Evolutionary conservation across 2,888 invertebrate species (phyloP).

Genomic region (Tipula unca): DNA sequence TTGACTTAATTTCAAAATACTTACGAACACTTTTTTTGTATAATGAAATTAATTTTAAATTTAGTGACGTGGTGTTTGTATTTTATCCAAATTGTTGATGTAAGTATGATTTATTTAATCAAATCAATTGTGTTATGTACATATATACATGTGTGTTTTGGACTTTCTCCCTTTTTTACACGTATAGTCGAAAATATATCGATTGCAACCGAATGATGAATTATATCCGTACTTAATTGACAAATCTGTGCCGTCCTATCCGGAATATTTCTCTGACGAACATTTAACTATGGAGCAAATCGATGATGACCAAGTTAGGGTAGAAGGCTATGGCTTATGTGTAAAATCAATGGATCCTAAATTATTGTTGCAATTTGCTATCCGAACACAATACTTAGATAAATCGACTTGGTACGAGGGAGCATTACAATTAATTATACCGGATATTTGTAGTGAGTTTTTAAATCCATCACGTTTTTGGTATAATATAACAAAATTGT

Average conservation of each 20-base stretch:
- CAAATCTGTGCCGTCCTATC: background rate
- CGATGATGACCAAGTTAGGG: background rate
- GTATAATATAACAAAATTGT: background rate
- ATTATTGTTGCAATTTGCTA: background rate
- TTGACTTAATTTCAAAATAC: no score
- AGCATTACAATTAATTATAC: background rate
- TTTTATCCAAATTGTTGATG: background rate
- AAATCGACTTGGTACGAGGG: background rate
- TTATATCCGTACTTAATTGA: background rate
- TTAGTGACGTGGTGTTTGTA: background rate
- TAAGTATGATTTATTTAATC: background rate
- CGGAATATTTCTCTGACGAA: background rate
- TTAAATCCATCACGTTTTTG: background rate
- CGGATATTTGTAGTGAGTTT: background rate
- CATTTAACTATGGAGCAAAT: background rate
- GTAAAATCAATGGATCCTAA: background rate
- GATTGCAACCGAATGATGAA: background rate
- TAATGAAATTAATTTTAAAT: background rate
- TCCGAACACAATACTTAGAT: background rate
- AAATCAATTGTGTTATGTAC: no score
- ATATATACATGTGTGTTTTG: background rate
- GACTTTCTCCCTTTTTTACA: no score
- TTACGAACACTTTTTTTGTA: background rate
- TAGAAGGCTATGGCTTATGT: background rate
- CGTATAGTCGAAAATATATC: background rate